Evolutionary conservation across 2,888 invertebrate species (phyloP).

Genomic region (Congeria kusceri): DNA sequence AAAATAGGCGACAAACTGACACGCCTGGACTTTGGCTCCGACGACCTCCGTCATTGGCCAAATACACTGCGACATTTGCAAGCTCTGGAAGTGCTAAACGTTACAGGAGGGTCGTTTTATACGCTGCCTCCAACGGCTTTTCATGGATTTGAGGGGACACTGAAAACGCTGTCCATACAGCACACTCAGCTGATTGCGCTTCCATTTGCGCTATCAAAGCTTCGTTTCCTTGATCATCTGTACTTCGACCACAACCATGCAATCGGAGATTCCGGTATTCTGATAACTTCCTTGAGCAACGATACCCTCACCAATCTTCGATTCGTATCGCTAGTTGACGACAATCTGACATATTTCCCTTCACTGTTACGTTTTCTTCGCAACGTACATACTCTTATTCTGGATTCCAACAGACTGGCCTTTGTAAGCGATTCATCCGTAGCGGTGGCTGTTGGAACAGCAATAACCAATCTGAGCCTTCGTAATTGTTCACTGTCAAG

Average conservation of each 20-base stretch:
- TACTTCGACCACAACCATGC: conserved; percentile 66
- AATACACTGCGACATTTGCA: conserved; percentile 60
- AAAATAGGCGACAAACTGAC: conserved; percentile 60
- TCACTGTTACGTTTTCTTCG: conserved; percentile 52
- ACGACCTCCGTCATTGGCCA: conserved; percentile 56
- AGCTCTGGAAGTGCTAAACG: conserved; percentile 50
- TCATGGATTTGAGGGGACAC: conserved; percentile 69
- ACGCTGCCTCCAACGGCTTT: conserved; percentile 65
- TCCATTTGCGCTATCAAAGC: conserved; percentile 59
- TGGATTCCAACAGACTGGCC: conserved; percentile 65
- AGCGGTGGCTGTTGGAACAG: conserved; percentile 52
- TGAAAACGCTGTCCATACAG: conserved; percentile 58
- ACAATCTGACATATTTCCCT: conserved; percentile 66
- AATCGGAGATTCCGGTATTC: conserved; percentile 64
- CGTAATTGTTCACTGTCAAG: conserved; percentile 64
- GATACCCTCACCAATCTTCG: conserved; percentile 48
- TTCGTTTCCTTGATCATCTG: conserved; percentile 49
- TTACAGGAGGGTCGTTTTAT: conserved; percentile 55
- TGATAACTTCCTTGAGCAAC: conserved; percentile 61
- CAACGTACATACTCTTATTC: conserved; percentile 48
- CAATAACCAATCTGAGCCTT: conserved; percentile 59
- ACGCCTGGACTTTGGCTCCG: conserved; percentile 55
- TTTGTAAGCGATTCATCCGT: conserved; percentile 69
- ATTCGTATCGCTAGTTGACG: conserved; percentile 59
- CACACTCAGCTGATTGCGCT: conserved; percentile 63